Evolutionary conservation across 23 tunicate species (phyloP), one percentile per base, ranked within the genome.

Genomic region (Trididemnum miniatum): DNA sequence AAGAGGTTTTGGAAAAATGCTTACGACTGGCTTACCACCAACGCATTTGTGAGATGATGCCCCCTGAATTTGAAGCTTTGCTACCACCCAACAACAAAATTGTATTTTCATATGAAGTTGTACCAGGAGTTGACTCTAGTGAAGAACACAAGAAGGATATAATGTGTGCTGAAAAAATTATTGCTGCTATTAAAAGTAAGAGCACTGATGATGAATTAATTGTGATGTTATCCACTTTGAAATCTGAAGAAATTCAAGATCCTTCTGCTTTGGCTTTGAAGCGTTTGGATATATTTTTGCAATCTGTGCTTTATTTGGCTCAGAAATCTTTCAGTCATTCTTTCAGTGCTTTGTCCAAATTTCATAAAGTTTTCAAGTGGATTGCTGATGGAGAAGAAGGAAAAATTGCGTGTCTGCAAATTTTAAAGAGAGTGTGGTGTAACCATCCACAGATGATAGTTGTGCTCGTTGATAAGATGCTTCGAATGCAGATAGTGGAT

Each of bases 271-370:
- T 37, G 31, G 15, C 34, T 76, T 20, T 75, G 20, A 78, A 78
- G 31, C 71, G 98, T 35, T 83, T 96, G 1, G 96, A 96, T 20
- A 82, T 90, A 18, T 84, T 96, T 66, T 44, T 91, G 78, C 97
- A 96, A 44, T 92, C 97, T 0, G 20, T 96, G 57, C 60, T 96
- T 34, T 86, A 65, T 51, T 51, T 96, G 66, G 96, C 99, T 76
- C 90, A 87, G 35, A 96, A 96, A 62, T 91, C 99, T 0, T 96
- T 96, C 88, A 91, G 97, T 65, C 99, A 96, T 80, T 91, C 99
- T 0, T 96, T 95, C 76, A 83, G 94, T 76, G 99, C 94, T 38
- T 28, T 89, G 69, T 82, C 82, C 29, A 89, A 89, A 60, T 89
- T 88, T 80, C 98, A 93, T 71, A 88, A 80, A 86, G 98, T 88